These are phyloP conservation scores for Philypnodon macrostomus DNA, from an alignment of 2,797 vertebrate species.

Conservation along the genomic window DNA sequence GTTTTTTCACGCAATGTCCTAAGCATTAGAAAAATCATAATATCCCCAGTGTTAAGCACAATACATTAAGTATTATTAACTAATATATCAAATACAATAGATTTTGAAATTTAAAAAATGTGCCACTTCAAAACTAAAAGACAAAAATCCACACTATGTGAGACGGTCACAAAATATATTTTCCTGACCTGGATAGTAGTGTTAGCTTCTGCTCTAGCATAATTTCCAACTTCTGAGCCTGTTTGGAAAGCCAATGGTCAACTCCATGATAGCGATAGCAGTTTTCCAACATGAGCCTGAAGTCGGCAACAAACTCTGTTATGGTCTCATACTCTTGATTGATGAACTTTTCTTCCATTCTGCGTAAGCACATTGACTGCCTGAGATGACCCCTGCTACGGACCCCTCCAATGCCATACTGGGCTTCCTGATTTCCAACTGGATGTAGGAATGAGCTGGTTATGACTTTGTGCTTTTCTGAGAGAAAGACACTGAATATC, in stretches of 20 bases:
- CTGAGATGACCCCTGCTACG: slow-evolving; percentile 48
- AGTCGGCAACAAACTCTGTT: slow-evolving; percentile 91
- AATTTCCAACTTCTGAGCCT: slow-evolving; percentile 94
- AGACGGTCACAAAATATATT: slow-evolving; percentile 25
- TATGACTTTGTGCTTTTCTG: slow-evolving; percentile 87
- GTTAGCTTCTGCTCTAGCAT: slow-evolving; percentile 96
- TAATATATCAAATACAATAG: no score
- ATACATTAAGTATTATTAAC: no score
- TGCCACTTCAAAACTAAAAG: no score
- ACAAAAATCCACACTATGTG: no score
- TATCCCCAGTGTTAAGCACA: no score
- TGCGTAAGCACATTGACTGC: slow-evolving; percentile 81
- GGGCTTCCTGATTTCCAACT: slow-evolving; percentile 54
- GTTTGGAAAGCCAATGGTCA: slow-evolving; percentile 95
- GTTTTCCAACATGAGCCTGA: slow-evolving; percentile 91
- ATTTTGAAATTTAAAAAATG: no score
- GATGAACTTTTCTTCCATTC: slow-evolving; percentile 89
- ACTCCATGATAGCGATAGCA: slow-evolving; percentile 92
- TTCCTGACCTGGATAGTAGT: slow-evolving; percentile 86
- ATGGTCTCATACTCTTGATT: slow-evolving; percentile 84
- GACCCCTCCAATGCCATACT: slow-evolving; percentile 52
- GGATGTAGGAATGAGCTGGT: slow-evolving; percentile 76
- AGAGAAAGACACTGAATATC: slow-evolving; percentile 88
- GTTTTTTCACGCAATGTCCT: slow-evolving; percentile 93
- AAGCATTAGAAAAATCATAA: slow-evolving; percentile 36